Evolutionary conservation across 2,113 vertebrate genomes (phyloP).

Genomic region (Callochromis pleurospilus): DNA sequence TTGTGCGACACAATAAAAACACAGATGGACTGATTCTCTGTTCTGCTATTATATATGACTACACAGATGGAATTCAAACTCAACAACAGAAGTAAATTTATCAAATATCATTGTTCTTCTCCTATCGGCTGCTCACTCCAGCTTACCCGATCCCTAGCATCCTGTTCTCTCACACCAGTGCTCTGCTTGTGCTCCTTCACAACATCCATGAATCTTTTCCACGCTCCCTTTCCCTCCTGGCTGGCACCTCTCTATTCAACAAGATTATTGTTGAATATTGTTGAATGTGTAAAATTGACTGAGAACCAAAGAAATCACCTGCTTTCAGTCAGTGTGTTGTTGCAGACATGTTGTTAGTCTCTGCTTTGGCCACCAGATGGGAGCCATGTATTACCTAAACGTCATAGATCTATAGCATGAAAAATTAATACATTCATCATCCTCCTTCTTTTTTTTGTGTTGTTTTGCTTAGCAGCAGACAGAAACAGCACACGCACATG

Average conservation of each 20-base stretch:
- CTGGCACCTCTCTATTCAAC: neutral
- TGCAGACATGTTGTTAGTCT: neutral
- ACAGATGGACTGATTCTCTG: neutral
- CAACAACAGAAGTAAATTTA: neutral
- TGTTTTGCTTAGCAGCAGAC: neutral
- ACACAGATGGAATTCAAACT: neutral
- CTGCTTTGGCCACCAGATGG: slow-evolving; percentile 24
- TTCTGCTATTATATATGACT: neutral
- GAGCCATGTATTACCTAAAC: neutral
- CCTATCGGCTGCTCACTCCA: neutral
- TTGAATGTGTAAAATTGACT: neutral
- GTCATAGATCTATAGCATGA: neutral
- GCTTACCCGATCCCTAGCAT: accelerated
- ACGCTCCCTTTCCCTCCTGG: accelerated
- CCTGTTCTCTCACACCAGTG: neutral
- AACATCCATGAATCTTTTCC: neutral
- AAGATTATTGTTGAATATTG: neutral
- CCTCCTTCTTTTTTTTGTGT: neutral
- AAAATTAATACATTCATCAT: neutral
- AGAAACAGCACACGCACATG: neutral
- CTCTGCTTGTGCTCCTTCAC: neutral
- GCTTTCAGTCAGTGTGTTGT: neutral
- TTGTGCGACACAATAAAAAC: neutral
- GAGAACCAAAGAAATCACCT: neutral
- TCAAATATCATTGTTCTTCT: neutral